Evolutionary conservation across 2,113 vertebrate species (phyloP).

Genomic region (Nicator chloris): DNA sequence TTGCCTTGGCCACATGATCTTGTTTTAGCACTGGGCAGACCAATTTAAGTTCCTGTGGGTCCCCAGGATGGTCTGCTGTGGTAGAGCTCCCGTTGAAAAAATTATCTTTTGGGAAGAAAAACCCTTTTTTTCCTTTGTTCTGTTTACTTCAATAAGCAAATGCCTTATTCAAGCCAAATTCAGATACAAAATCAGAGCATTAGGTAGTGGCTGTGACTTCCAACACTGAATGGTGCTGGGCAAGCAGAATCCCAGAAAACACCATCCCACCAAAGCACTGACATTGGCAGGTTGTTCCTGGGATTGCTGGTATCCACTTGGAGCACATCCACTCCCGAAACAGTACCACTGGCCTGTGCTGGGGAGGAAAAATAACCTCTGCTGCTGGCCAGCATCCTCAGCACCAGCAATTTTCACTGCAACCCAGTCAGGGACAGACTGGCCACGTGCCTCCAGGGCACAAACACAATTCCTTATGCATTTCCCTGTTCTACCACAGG

Average conservation of each 20-base stretch:
- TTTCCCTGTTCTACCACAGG: background rate
- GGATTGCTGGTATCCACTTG: background rate
- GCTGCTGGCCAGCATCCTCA: background rate
- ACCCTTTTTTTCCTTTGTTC: background rate
- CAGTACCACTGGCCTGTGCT: background rate
- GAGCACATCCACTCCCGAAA: background rate
- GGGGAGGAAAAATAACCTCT: background rate
- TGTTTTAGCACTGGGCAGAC: background rate
- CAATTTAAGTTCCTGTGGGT: background rate
- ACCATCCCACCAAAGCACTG: background rate
- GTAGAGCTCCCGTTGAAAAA: background rate
- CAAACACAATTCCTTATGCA: fast-evolving
- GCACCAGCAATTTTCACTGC: background rate
- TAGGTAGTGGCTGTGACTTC: background rate
- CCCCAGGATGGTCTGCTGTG: background rate
- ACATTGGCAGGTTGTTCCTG: fast-evolving
- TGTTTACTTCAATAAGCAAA: background rate
- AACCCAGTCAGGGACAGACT: fast-evolving
- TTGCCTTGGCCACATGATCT: background rate
- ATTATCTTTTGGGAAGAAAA: background rate
- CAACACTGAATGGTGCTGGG: background rate
- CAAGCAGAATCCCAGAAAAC: background rate
- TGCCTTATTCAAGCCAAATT: background rate
- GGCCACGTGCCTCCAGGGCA: fast-evolving
- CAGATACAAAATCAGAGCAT: background rate